Conservation (phyloP, 2,113 vertebrate genomes). For the Vombatus ursinus region DNA sequence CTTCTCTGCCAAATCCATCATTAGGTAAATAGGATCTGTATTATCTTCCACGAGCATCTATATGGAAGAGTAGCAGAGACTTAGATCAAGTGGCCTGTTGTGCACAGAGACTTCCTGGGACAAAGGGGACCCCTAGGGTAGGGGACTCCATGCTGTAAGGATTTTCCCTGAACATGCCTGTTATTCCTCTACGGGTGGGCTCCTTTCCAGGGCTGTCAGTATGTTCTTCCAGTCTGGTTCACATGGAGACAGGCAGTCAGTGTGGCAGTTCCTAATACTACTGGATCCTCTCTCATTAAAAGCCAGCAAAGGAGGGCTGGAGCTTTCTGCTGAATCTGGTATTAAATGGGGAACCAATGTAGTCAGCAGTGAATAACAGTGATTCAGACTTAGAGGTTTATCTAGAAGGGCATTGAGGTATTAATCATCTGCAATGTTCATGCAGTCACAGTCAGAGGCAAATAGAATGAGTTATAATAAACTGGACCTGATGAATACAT, state of each 20-base stretch:
- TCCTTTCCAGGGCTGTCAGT: background rate
- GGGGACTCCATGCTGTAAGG: background rate
- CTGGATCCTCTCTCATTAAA: background rate
- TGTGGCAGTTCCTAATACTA: background rate
- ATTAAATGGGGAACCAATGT: constrained; percentile 8
- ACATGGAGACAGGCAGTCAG: background rate
- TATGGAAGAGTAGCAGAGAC: background rate
- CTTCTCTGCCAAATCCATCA: background rate
- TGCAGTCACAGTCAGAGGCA: background rate
- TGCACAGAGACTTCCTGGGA: background rate
- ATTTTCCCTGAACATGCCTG: background rate
- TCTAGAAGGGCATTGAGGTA: background rate
- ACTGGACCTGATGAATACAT: background rate
- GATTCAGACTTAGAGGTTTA: background rate
- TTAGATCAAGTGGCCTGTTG: background rate
- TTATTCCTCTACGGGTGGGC: background rate
- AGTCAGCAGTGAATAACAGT: background rate
- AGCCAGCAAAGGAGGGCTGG: background rate
- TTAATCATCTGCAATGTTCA: constrained; percentile 17
- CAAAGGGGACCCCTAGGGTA: background rate
- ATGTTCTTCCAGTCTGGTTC: background rate
- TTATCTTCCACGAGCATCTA: background rate
- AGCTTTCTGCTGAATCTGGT: background rate
- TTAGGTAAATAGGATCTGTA: background rate
- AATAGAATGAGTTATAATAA: background rate